Evolutionary conservation across 2,888 invertebrate genomes (phyloP).

Genomic region (Esperia sulphurella): DNA sequence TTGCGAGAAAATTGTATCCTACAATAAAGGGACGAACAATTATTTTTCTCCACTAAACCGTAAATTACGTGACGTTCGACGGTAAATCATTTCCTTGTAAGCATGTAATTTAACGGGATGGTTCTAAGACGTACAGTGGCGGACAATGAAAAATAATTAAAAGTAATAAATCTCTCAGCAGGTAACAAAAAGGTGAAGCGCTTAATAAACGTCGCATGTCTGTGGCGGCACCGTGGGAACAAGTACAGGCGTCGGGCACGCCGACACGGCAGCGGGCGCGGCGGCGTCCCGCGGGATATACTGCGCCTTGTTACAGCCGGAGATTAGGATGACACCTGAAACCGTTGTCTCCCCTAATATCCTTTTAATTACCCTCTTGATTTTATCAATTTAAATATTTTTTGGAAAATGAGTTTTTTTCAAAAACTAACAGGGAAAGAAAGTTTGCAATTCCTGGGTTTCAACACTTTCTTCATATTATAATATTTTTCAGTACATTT

Average conservation of each 20-base stretch:
- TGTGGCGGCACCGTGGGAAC: slow-evolving; percentile 49
- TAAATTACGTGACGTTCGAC: slow-evolving; percentile 45
- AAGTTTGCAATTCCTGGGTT: no score
- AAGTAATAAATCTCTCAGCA: slow-evolving; percentile 78
- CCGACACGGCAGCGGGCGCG: neutral
- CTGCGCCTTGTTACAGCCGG: slow-evolving; percentile 6
- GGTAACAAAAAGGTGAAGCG: slow-evolving; percentile 76
- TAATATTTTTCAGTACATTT: no score
- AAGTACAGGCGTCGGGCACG: slow-evolving; percentile 16
- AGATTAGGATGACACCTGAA: slow-evolving; percentile 55
- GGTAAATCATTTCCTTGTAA: slow-evolving; percentile 57
- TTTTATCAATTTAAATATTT: slow-evolving; percentile 20
- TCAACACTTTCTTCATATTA: no score
- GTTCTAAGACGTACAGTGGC: slow-evolving; percentile 58
- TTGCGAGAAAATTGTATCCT: slow-evolving; percentile 6
- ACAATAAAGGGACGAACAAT: slow-evolving; percentile 19
- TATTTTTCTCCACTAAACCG: slow-evolving; percentile 21
- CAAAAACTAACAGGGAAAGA: no score
- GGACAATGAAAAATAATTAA: slow-evolving; percentile 78
- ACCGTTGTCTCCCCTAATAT: slow-evolving; percentile 47
- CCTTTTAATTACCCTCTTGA: slow-evolving; percentile 46
- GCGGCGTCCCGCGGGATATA: neutral
- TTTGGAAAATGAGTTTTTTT: no score
- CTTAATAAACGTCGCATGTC: slow-evolving; percentile 76
- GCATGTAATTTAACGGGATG: slow-evolving; percentile 66